phyloP scores from a whole-genome alignment of 2,888 invertebrate genomes.

The Tenthredo livida region DNA sequence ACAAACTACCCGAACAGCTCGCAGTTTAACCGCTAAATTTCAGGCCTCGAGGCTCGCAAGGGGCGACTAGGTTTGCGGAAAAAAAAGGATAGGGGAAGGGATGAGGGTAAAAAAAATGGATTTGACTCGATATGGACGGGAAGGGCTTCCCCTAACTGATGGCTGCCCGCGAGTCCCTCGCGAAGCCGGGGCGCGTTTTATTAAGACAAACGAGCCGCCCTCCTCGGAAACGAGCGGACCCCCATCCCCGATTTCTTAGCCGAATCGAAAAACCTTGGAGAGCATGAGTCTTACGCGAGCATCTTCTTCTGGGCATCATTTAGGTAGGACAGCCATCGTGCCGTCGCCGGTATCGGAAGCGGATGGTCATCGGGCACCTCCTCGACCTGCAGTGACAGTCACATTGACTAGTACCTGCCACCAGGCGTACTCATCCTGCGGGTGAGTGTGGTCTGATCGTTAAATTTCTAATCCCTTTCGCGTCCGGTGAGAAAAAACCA shows the following conservation, averaged over 20 bases:
- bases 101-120: constrained; percentile 46
- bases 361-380: constrained; percentile 80
- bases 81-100: background rate
- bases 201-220: constrained; percentile 58
- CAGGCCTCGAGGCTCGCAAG: constrained; percentile 37
- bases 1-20: constrained; percentile 39
- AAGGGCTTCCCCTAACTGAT: constrained; percentile 54
- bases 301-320: constrained; percentile 24
- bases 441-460: constrained; percentile 66
- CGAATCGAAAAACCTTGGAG: background rate
- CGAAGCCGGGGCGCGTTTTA: constrained; percentile 55
- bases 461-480: background rate
- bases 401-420: constrained; percentile 92
- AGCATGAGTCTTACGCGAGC: constrained; percentile 25
- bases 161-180: constrained; percentile 56
- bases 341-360: constrained; percentile 74
- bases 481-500: constrained; percentile 8
- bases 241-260: background rate
- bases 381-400: constrained; percentile 81
- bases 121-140: constrained; percentile 48
- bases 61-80: constrained; percentile 5
- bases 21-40: constrained; percentile 50
- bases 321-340: constrained; percentile 32
- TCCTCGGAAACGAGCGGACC: background rate
- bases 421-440: constrained; percentile 81